Conservation (phyloP, 1,140 invertebrate species). For the Ooceraea biroi region DNA sequence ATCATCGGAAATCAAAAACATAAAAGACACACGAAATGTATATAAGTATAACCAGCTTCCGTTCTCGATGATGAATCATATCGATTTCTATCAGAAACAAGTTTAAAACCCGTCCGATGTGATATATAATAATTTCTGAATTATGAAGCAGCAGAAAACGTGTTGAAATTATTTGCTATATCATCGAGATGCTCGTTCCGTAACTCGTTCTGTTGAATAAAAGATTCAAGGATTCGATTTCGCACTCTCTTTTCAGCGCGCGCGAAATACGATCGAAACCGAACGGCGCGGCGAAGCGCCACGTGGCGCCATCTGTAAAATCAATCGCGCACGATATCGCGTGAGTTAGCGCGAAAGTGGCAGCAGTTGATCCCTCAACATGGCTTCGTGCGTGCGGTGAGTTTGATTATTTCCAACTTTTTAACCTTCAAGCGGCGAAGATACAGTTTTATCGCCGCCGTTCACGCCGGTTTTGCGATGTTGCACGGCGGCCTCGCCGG, state of each 20-base stretch:
- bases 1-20: no score
- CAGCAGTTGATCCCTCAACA: conserved; percentile 69
- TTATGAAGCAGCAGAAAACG: background rate
- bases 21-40: no score
- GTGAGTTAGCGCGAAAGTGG: conserved; percentile 41
- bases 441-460: conserved; percentile 5
- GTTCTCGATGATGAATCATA: no score
- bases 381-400: conserved; percentile 77
- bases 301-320: conserved; percentile 62
- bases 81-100: no score
- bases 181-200: no score
- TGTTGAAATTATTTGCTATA: no score
- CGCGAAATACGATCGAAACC: background rate
- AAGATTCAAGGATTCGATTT: background rate
- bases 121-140: no score
- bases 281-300: background rate
- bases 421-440: conserved; percentile 63
- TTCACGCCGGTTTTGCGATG: background rate
- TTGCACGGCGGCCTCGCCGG: background rate
- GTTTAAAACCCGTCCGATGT: no score
- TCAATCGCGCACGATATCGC: conserved; percentile 46
- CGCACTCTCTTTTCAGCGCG: background rate
- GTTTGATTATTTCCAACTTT: conserved; percentile 68
- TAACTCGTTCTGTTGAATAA: no score
- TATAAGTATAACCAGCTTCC: no score